Base-by-base conservation (phyloP, 2,113 vertebrate genomes). In the Syngnathus typhle region DNA sequence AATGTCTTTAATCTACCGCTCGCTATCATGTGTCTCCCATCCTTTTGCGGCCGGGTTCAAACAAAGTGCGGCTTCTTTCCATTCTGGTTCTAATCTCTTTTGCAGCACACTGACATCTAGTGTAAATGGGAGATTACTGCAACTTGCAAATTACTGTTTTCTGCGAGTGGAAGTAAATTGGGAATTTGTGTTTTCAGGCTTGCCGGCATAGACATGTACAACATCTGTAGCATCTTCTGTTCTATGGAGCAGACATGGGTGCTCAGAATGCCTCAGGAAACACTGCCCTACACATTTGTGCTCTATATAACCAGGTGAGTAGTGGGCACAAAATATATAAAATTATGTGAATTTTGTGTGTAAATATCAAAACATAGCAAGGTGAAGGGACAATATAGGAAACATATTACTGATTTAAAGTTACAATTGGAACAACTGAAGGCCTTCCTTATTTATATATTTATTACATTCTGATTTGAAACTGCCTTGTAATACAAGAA, bases 291-390 rank as follows among this genome's bases (percentile, higher is more conserved):
- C 94, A 96, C 88, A 92, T 94, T 88, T 94, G 94, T 44, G 95
- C 94, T 49, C 92, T 96, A 13, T 94, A 94, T 82, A 93, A 96
- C 88, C 92, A 95, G 93, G 95, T 94, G 87, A 93, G 92, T 5
- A 0, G 12, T 4, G 15, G 15, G 63, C 43, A 44, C 8, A 11
- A 55, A 8, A 9, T n/a, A n/a, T 7, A 2, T 36, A 36, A 1
- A 60, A 39, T 8, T 5, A 9, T n/a, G 59, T 39, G 23, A 32
- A 15, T 59, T 59, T 36, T 51, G 18, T 7, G 2, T 54, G n/a
- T 21, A 3, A 21, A 11, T 3, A 23, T 54, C n/a, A 23, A 54
- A 3, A 54, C 23, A 56, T 16, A 7, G 15, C 56, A 6, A 59
- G 36, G 32, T 19, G n/a, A 21, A 56, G 55, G 55, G 7, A 7